Conservation (phyloP, 1,140 invertebrate genomes). For the Radopholus similis region DNA sequence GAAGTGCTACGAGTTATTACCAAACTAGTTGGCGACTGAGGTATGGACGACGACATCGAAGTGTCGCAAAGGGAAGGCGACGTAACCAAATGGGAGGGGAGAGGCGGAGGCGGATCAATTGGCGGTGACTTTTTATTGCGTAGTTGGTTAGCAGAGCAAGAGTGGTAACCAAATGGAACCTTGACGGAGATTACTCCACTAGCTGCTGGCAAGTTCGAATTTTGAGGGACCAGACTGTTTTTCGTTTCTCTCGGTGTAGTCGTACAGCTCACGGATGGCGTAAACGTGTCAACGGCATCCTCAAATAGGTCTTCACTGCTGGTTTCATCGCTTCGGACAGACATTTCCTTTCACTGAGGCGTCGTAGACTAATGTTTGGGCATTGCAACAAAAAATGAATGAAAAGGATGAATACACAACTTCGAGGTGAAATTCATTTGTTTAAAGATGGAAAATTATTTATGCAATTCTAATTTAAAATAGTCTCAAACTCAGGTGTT, state of each 20-base stretch:
- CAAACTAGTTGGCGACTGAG: too few relatives aligned
- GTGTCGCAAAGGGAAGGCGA: neutral
- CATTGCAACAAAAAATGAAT: neutral
- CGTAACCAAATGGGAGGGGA: constrained; percentile 12
- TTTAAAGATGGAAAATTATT: too few relatives aligned
- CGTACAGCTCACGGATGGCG: neutral
- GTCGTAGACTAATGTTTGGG: neutral
- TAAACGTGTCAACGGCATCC: constrained; percentile 13
- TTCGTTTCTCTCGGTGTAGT: neutral
- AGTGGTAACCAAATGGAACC: too few relatives aligned
- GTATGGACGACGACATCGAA: too few relatives aligned
- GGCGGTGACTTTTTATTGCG: too few relatives aligned
- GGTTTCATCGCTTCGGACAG: constrained; percentile 1
- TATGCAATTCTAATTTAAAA: too few relatives aligned
- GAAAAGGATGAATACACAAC: neutral
- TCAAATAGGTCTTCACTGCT: constrained; percentile 20
- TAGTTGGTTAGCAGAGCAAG: too few relatives aligned
- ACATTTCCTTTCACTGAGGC: neutral
- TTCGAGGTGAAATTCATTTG: too few relatives aligned
- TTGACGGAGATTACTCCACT: neutral
- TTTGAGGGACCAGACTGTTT: neutral
- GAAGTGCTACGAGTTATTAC: too few relatives aligned
- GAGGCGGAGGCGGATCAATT: constrained; percentile 28
- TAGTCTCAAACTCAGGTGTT: too few relatives aligned
- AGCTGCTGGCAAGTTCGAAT: neutral